These are phyloP conservation scores for Diceros bicornis DNA, from an alignment of 2,797 vertebrate genomes.

Conservation along the genomic window DNA sequence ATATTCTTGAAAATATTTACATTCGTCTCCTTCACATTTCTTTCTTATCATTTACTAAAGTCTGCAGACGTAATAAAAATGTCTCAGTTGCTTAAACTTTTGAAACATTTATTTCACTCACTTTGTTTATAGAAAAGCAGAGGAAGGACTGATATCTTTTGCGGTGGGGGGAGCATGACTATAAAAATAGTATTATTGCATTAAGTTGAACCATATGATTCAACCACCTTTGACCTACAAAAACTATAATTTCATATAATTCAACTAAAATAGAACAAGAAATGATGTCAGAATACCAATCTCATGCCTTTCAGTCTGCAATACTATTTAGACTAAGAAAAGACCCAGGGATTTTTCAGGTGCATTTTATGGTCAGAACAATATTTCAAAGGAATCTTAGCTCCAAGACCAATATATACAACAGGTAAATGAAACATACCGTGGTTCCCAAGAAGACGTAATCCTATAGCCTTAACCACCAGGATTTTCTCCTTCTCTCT, in stretches of 20 bases:
- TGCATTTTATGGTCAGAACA: neutral
- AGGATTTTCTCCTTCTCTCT: neutral
- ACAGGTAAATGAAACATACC: neutral
- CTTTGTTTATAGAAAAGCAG: neutral
- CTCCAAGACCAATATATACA: neutral
- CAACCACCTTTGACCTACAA: neutral
- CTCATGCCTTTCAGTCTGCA: neutral
- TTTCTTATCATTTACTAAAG: neutral
- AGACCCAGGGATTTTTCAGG: neutral
- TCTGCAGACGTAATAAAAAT: neutral
- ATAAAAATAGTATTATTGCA: neutral
- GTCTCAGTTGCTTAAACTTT: neutral
- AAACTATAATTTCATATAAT: neutral
- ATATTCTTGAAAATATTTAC: neutral
- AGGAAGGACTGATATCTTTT: neutral
- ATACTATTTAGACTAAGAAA: neutral
- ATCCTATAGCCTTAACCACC: neutral
- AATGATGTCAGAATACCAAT: neutral
- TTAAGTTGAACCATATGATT: neutral
- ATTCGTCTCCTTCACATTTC: neutral
- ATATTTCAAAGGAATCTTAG: neutral
- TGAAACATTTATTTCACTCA: conserved; percentile 20
- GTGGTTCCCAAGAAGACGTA: neutral
- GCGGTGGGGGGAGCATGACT: neutral
- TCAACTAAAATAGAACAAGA: neutral